These are phyloP conservation scores for Takifugu ocellatus DNA, from an alignment of 2,797 vertebrate species.

Conservation along the genomic window DNA sequence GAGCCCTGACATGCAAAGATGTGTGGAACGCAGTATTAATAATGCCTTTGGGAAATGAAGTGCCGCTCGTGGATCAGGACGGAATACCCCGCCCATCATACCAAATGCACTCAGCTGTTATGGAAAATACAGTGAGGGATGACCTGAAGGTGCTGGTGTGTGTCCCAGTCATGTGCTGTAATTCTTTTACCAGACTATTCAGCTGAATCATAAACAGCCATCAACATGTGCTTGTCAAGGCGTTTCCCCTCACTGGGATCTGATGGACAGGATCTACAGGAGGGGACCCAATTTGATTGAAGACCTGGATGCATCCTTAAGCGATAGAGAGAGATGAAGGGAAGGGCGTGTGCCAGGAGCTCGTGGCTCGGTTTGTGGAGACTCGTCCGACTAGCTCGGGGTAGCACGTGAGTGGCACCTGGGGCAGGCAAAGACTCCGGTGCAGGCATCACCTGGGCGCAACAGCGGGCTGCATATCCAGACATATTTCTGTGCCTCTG, in stretches of 20 bases:
- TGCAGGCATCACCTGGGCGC: constrained; percentile 1
- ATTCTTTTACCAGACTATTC: no score
- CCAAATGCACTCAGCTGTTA: constrained; percentile 26
- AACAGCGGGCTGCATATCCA: constrained; percentile 40
- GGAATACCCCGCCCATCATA: constrained; percentile 28
- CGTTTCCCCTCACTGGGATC: constrained; percentile 9
- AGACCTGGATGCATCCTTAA: constrained; percentile 10
- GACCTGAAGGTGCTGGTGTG: neutral
- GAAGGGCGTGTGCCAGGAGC: constrained; percentile 2
- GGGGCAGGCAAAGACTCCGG: no score
- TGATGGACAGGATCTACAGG: constrained; percentile 9
- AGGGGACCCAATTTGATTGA: constrained; percentile 13
- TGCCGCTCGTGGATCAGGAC: constrained; percentile 45
- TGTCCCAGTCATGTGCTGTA: neutral
- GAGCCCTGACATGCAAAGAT: constrained; percentile 46
- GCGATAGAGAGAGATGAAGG: constrained; percentile 18
- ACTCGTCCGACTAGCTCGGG: constrained; percentile 55
- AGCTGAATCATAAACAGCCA: neutral
- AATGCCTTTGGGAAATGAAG: constrained; percentile 22
- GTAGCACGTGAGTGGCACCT: no score
- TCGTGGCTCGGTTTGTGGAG: constrained; percentile 17
- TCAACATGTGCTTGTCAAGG: constrained; percentile 7
- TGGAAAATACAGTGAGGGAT: constrained; percentile 12
- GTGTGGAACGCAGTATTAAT: constrained; percentile 57
- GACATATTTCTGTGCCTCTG: neutral